Base-by-base conservation (phyloP, 2,888 invertebrate genomes). In the Alloscopus bannaensis region DNA sequence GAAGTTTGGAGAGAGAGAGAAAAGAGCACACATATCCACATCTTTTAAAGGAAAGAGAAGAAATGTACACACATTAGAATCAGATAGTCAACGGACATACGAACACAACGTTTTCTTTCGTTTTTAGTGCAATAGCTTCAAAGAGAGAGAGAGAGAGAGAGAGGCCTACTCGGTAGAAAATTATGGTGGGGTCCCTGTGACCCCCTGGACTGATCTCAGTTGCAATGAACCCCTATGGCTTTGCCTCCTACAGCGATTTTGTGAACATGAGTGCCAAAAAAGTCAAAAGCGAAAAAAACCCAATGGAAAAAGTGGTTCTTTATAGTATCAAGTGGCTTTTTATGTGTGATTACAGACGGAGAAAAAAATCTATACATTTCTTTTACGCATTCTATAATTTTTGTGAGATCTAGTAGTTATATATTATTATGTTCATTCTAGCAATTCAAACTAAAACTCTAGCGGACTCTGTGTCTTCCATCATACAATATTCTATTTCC, bases 181-280 rank as follows among this genome's bases (percentile, higher is more conserved):
- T 85, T 83, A 83, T 85, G 84, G 85, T 85, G 85, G 84, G 85
- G 85, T 85, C 85, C 85, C 84, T 84, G 76, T 82, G 84, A 82
- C 82, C 84, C 84, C 84, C 83, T 83, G 83, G 71, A 75, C 62
- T 70, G 82, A 82, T 83, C 84, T 83, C 84, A 82, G 84, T 84
- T 84, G 82, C 83, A 79, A 62, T 71, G 78, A 81, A 80, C 84
- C 84, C 83, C 85, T 83, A 78, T 77, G 71, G 81, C 69, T 64
- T 79, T 81, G 81, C 82, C 84, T 84, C 84, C 84, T 81, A 81
- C 80, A 79, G 84, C 73, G 83, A 84, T 83, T 83, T 84, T 85
- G 83, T 85, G 83, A 83, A 83, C 84, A 81, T 83, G 83, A 85
- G 84, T 85, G 85, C 85, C 83, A 84, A 84, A 85, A 84, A 85